Base-by-base conservation (phyloP, 2,797 vertebrate species). In the Tokudaia muenninki region DNA sequence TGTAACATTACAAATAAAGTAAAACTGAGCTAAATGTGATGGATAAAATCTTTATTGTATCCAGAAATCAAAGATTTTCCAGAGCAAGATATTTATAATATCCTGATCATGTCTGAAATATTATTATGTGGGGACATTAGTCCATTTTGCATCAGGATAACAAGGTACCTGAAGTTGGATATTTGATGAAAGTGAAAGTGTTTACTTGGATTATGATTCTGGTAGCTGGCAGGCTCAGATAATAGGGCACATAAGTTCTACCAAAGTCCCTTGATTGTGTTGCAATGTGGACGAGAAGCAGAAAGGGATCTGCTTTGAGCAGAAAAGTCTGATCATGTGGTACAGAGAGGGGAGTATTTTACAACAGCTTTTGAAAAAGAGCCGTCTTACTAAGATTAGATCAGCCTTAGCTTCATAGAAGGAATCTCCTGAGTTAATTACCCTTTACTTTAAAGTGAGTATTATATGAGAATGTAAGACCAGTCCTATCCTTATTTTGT, bases 21-120 rank as follows among this genome's bases (percentile, higher is more conserved):
- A 91, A 96, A 63, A 86, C 26, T 55, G 34, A 94, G 31, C 47
- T 87, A 94, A 92, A 87, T 89, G 52, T 70, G 50, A 88, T 79
- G 5, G 9, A 65, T 79, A 91, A 82, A 92, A 63, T 95, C 86
- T 72, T 94, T 90, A 92, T 91, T 80, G 50, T 17, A 88, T 83
- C 65, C 84, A 78, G 59, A 41, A 84, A 63, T 29, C 31, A 65
- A 86, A 19, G 19, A 13, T 52, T 83, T 55, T 87, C 88, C 67
- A 90, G 78, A 94, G 50, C 12, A 59, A 86, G 31, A 75, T 91
- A 41, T 22, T 80, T 86, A 79, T 13, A 84, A 75, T 37, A 59
- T 1, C 17, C 9, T 61, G 37, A 37, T 1, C 34, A 17, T 78
- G 6, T 63, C 4, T 1, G 8, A 21, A 24, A 21, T 41, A 52